phyloP scores from a whole-genome alignment of 1,140 invertebrate species.

The Meloidogyne floridensis region DNA sequence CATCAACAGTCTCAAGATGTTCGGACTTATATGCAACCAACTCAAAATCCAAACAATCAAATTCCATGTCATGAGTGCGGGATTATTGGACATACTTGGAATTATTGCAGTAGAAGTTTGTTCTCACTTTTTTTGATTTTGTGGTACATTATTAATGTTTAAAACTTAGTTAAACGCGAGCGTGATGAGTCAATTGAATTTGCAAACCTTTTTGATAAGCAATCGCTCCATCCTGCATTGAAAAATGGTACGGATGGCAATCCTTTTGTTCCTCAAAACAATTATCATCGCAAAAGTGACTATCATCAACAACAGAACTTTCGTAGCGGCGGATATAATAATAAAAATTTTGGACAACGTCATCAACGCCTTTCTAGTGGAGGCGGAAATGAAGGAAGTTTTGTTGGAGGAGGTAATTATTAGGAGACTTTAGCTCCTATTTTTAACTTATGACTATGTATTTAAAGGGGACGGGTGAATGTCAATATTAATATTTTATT shows the following conservation, averaged over 20 bases:
- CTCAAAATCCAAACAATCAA: neutral
- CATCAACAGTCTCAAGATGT: neutral
- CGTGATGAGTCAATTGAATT: neutral
- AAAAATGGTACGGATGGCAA: neutral
- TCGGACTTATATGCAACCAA: neutral
- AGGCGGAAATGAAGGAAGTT: neutral
- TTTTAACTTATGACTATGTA: no score
- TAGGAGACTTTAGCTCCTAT: no score
- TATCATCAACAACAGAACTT: neutral
- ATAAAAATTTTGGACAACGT: neutral
- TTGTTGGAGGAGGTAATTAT: neutral
- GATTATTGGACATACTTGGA: neutral
- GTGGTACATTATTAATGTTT: no score
- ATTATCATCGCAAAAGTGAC: neutral
- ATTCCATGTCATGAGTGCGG: neutral
- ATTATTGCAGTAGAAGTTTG: neutral
- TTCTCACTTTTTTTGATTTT: neutral
- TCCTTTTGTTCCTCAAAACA: neutral
- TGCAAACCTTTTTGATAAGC: neutral
- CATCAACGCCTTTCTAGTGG: slow-evolving; percentile 4
- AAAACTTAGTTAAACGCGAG: neutral
- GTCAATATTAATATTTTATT: no score
- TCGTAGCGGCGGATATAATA: neutral
- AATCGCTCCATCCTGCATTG: neutral
- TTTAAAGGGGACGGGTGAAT: no score